A percentile compares a stretch with the other conserved stretches of the same genome.
Conservation (phyloP, 1,140 invertebrate species). For the Drosophila leontia region DNA sequence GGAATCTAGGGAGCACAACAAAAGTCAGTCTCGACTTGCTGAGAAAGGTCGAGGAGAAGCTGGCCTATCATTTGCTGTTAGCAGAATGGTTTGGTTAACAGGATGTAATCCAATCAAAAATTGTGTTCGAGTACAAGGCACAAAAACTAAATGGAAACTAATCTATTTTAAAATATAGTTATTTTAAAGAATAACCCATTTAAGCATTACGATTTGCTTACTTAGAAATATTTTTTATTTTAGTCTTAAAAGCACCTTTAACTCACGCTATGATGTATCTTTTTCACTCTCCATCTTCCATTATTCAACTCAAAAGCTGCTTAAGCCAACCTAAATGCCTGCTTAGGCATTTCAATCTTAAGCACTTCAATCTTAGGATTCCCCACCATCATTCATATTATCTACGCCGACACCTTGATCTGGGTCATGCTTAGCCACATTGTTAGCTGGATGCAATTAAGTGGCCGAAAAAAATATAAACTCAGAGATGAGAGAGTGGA, state of each 20-base stretch:
- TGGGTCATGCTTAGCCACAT: constrained; percentile 53
- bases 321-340: constrained; percentile 38
- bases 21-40: neutral
- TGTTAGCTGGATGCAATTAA: constrained; percentile 57
- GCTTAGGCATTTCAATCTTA: constrained; percentile 40
- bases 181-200: neutral
- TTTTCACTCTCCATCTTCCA: constrained; percentile 10
- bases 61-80: neutral
- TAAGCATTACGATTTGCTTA: neutral
- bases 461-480: constrained; percentile 17
- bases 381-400: constrained; percentile 40
- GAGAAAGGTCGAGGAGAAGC: constrained; percentile 10
- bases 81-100: neutral
- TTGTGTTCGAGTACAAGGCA: neutral
- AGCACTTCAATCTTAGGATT: constrained; percentile 35
- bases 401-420: constrained; percentile 34
- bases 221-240: neutral
- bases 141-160: neutral
- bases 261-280: neutral
- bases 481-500: constrained; percentile 45
- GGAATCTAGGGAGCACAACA: neutral
- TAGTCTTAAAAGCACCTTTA: neutral
- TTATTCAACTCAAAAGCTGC: constrained; percentile 6
- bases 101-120: constrained; percentile 3
- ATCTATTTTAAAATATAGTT: neutral